Base-by-base conservation (phyloP, 2,113 vertebrate genomes). In the Otus sunia region DNA sequence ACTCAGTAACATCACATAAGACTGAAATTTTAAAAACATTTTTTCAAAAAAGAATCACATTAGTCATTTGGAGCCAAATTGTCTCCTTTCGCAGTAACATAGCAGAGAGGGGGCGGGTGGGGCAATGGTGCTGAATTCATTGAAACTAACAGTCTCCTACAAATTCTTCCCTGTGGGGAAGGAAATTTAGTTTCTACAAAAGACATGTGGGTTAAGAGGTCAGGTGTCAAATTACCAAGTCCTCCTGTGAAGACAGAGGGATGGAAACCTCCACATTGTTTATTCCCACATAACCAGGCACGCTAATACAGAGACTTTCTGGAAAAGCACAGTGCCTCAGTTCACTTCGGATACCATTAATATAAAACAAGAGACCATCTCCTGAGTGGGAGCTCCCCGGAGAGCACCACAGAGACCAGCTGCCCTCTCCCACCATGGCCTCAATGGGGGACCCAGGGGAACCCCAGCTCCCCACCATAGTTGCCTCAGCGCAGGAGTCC, bases 351-450 rank as follows among this genome's bases (percentile, higher is more conserved):
- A 58, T 25, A 36, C 13, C 39, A 36, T 11, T 52, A 43, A 30
- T 6, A 14, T 1, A 72, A 68, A 67, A 32, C 29, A 41, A 74
- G 50, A 62, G 49, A 21, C 11, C 39, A 52, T 29, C 71, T 39
- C 0, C 0, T 3, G 39, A 76, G 49, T 3, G 27, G 43, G 56
- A 43, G 34, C 19, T 87, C 29, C 39, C 26, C 1, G 1, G 45
- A 63, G 29, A 62, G 50, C n/a, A 21, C 15, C 0, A 0, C 30
- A 55, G 39, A 47, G 30, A 68, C 11, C 36, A 53, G 63, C 3
- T 47, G 43, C 47, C 27, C 55, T 69, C n/a, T 89, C 50, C 55
- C 5, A 58, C 17, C 29, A 26, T 4, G 1, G 5, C 22, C 75
- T 83, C 2, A 0, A 34, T 0, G 8, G 36, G 20, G 30, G 7